A percentile compares a stretch with the other conserved stretches of the same genome.
These are phyloP conservation scores for Hermaeophaga mercurialis DNA, from an alignment of 2,888 invertebrate species.

Conservation along the genomic window DNA sequence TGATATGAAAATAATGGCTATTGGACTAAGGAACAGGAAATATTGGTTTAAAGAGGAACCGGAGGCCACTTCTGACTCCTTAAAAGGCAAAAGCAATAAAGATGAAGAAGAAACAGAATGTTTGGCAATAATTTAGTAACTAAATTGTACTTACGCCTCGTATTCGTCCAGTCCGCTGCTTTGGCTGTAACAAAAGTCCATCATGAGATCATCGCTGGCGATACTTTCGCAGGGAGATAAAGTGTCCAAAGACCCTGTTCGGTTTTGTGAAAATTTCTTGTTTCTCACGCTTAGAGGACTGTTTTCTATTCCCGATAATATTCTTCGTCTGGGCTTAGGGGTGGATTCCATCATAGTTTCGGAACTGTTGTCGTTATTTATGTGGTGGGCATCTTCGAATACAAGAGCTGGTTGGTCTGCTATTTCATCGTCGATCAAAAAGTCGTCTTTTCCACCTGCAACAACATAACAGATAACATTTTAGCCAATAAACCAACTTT, in stretches of 20 bases:
- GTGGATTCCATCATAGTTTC: slow-evolving; percentile 53
- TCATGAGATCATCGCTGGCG: slow-evolving; percentile 85
- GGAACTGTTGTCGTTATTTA: slow-evolving; percentile 42
- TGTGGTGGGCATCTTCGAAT: slow-evolving; percentile 68
- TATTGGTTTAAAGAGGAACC: no score
- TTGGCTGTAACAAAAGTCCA: slow-evolving; percentile 74
- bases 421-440: slow-evolving; percentile 86
- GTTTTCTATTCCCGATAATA: slow-evolving; percentile 53
- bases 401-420: slow-evolving; percentile 87
- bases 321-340: slow-evolving; percentile 51
- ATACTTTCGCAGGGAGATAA: slow-evolving; percentile 83
- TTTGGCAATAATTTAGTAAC: no score
- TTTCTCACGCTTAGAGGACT: slow-evolving; percentile 51
- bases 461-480: background rate
- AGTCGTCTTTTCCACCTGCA: slow-evolving; percentile 68
- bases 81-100: no score
- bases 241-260: slow-evolving; percentile 76
- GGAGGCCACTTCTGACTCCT: no score
- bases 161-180: slow-evolving; percentile 61
- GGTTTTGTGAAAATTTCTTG: slow-evolving; percentile 44
- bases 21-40: no score
- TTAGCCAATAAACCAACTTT: no score
- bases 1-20: no score
- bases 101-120: no score
- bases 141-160: slow-evolving; percentile 55